phyloP scores from a whole-genome alignment of 2,888 invertebrate species.

The Podotricha telesiphe region DNA sequence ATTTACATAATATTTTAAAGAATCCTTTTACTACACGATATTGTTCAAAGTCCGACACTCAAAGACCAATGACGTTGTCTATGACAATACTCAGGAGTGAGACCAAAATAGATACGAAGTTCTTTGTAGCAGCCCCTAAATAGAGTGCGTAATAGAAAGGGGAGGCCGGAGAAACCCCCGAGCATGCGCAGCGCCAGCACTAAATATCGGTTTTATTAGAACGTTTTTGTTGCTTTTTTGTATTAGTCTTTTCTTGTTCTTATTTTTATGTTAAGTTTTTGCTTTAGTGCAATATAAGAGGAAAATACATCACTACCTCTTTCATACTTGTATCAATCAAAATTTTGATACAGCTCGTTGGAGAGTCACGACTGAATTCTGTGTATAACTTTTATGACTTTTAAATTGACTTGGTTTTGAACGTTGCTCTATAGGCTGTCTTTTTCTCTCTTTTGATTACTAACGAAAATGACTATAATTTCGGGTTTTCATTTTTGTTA shows the following conservation, averaged over 20 bases:
- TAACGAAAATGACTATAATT: background rate
- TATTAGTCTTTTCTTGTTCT: slow-evolving; percentile 47
- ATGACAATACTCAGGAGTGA: slow-evolving; percentile 67
- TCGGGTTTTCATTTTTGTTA: background rate
- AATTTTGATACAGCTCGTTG: background rate
- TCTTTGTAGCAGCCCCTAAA: slow-evolving; percentile 81
- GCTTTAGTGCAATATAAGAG: slow-evolving; percentile 29
- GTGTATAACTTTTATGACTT: slow-evolving; percentile 17
- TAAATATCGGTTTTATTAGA: slow-evolving; percentile 79
- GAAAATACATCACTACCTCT: slow-evolving; percentile 22
- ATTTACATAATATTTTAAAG: no score
- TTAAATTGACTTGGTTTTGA: slow-evolving; percentile 1
- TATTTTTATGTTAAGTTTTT: slow-evolving; percentile 43
- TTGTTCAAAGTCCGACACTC: slow-evolving; percentile 46
- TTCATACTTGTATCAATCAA: slow-evolving; percentile 4
- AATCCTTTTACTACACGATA: slow-evolving; percentile 35
- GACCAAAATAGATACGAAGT: slow-evolving; percentile 80
- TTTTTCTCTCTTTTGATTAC: background rate
- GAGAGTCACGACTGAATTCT: background rate
- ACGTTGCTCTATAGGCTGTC: background rate
- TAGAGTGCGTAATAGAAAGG: slow-evolving; percentile 81
- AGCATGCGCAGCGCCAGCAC: slow-evolving; percentile 68
- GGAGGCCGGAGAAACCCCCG: slow-evolving; percentile 70
- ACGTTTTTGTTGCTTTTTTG: slow-evolving; percentile 70
- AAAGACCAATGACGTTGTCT: slow-evolving; percentile 63